phyloP scores from a whole-genome alignment of 2,888 invertebrate species.

The Pammene aurita region DNA sequence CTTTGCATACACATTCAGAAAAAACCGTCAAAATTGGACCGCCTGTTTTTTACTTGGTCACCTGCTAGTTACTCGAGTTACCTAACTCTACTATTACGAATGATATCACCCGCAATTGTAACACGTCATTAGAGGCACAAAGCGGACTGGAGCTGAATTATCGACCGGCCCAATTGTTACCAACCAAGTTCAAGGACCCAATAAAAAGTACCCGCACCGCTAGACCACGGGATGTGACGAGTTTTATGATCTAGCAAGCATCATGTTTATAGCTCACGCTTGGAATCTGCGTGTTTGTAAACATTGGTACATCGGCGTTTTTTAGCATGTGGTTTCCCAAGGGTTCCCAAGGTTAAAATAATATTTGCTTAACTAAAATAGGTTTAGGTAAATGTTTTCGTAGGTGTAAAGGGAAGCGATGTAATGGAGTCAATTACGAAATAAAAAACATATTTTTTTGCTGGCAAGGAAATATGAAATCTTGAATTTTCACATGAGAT shows the following conservation, averaged over 20 bases:
- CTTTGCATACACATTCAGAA: background rate
- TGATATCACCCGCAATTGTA: slow-evolving; percentile 67
- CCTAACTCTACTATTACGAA: slow-evolving; percentile 53
- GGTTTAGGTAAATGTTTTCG: background rate
- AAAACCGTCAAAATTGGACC: slow-evolving; percentile 6
- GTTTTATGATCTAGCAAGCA: slow-evolving; percentile 52
- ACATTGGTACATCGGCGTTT: slow-evolving; percentile 43
- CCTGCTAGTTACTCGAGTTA: slow-evolving; percentile 41
- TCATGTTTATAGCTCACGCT: slow-evolving; percentile 50
- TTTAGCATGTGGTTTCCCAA: slow-evolving; percentile 42
- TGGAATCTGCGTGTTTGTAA: slow-evolving; percentile 52
- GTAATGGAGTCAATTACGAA: slow-evolving; percentile 15
- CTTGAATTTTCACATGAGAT: slow-evolving; percentile 38
- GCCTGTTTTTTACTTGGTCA: slow-evolving; percentile 24
- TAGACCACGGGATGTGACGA: slow-evolving; percentile 62
- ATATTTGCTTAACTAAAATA: slow-evolving; percentile 30
- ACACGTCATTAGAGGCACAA: slow-evolving; percentile 56
- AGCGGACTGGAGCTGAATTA: slow-evolving; percentile 65
- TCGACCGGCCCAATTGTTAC: slow-evolving; percentile 76
- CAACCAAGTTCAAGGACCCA: slow-evolving; percentile 79
- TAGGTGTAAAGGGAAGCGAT: slow-evolving; percentile 14
- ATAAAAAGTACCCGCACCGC: slow-evolving; percentile 66
- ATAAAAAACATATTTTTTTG: slow-evolving; percentile 23
- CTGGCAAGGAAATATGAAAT: slow-evolving; percentile 12
- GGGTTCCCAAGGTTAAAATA: slow-evolving; percentile 34